Percentiles rank a stretch among this genome's conserved stretches.
Conservation (phyloP, 2,888 invertebrate species). For the Beris chalybata region DNA sequence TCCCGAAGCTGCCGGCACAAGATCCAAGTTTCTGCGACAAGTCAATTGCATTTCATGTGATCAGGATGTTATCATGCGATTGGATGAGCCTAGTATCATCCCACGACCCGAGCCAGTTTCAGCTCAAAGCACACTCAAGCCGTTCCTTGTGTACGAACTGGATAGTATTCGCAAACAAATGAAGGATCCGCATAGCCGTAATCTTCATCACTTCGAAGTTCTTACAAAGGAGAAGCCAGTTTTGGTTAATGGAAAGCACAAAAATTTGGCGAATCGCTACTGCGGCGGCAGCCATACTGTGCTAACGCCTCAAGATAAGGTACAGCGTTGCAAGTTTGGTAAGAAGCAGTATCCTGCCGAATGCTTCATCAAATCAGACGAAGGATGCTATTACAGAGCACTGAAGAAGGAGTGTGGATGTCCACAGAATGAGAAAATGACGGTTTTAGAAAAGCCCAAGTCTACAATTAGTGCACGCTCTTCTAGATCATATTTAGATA, state of each 20-base stretch:
- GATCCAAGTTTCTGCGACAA: conserved; percentile 67
- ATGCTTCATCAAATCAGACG: conserved; percentile 13
- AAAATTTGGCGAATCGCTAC: conserved; percentile 61
- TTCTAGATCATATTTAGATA: neutral
- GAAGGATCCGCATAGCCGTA: conserved; percentile 46
- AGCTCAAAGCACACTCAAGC: conserved; percentile 65
- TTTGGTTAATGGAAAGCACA: neutral
- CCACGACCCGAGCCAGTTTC: conserved; percentile 61
- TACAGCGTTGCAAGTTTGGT: conserved; percentile 44
- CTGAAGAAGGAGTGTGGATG: conserved; percentile 19
- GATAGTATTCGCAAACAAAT: conserved; percentile 56
- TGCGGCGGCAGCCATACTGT: conserved; percentile 78
- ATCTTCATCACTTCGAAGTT: conserved; percentile 56
- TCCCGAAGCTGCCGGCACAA: conserved; percentile 73
- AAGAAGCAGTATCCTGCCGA: conserved; percentile 14
- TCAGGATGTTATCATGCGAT: conserved; percentile 71
- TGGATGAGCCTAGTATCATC: conserved; percentile 58
- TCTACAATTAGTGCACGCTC: neutral
- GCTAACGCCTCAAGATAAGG: conserved; percentile 71
- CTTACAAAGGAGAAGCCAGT: conserved; percentile 47
- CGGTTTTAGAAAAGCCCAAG: neutral
- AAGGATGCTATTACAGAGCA: conserved; percentile 19
- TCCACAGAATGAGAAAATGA: neutral
- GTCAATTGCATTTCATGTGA: conserved; percentile 79
- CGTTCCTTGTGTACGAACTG: conserved; percentile 72